These are phyloP conservation scores for Apostichopus parvimensis DNA, from an alignment of 35 echinoderm and acorn worm species.

Conservation along the genomic window DNA sequence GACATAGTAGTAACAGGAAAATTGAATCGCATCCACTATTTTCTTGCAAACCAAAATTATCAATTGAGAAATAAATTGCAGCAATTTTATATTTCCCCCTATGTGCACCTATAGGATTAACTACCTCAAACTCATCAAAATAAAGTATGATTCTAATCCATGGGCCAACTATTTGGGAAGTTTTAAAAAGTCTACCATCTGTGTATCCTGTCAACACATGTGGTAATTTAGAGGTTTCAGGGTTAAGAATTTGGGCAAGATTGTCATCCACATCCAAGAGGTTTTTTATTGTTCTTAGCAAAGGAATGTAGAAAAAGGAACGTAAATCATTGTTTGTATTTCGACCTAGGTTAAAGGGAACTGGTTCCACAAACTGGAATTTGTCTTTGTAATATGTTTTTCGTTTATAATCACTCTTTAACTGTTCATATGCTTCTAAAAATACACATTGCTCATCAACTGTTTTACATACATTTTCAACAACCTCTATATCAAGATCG, in stretches of 20 bases:
- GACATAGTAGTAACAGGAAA: constrained; percentile 25
- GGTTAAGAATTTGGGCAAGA: too few species aligned
- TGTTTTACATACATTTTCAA: constrained; percentile 33
- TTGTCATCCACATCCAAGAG: background rate
- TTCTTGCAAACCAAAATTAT: constrained; percentile 32
- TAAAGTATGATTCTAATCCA: too few species aligned
- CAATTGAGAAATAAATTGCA: constrained; percentile 36
- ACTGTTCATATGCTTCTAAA: background rate
- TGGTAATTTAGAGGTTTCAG: background rate
- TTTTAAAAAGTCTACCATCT: too few species aligned
- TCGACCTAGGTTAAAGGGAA: constrained; percentile 16
- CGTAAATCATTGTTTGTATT: background rate
- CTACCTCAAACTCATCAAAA: too few species aligned
- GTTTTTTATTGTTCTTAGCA: constrained; percentile 23
- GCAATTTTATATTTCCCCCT: constrained; percentile 53
- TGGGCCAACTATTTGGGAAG: constrained; percentile 40
- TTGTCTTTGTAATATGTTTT: constrained; percentile 27
- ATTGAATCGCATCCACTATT: background rate
- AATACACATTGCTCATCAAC: constrained; percentile 36
- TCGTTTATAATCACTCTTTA: background rate
- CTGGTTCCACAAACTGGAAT: constrained; percentile 43
- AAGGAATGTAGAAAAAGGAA: too few species aligned
- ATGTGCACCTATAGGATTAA: constrained; percentile 6
- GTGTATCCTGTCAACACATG: too few species aligned
- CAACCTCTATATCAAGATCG: background rate